phyloP scores from a whole-genome alignment of 2,888 invertebrate genomes.

The Drosophila macrothrix region DNA sequence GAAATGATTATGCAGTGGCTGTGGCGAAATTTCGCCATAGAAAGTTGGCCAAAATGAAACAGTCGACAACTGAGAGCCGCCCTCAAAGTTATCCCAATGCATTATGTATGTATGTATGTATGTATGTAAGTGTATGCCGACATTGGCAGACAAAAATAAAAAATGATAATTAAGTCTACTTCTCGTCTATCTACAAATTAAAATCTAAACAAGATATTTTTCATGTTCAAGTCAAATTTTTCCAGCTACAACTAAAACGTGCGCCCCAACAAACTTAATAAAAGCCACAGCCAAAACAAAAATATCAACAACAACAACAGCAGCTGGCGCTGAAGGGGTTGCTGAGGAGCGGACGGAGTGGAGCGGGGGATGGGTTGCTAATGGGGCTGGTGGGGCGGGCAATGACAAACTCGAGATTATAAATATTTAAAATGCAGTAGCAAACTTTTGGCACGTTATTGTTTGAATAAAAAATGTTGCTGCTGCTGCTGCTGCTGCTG shows the following conservation, averaged over 20 bases:
- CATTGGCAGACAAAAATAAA: slow-evolving; percentile 47
- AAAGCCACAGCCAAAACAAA: slow-evolving; percentile 5
- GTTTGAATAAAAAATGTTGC: slow-evolving; percentile 66
- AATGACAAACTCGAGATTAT: slow-evolving; percentile 68
- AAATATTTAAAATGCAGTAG: slow-evolving; percentile 83
- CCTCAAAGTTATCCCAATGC: slow-evolving; percentile 64
- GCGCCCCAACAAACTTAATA: slow-evolving; percentile 71
- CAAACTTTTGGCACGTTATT: slow-evolving; percentile 83
- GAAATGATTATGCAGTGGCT: slow-evolving; percentile 72
- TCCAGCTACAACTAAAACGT: slow-evolving; percentile 82
- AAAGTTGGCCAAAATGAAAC: slow-evolving; percentile 73
- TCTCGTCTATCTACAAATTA: slow-evolving; percentile 82
- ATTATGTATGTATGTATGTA: slow-evolving; percentile 60
- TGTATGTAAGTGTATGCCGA: slow-evolving; percentile 21
- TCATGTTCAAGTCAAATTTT: slow-evolving; percentile 77
- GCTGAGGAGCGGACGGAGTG: neutral
- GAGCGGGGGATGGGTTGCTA: neutral
- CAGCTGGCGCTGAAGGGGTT: neutral
- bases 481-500: slow-evolving; percentile 12
- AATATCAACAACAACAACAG: slow-evolving; percentile 9
- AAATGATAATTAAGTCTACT: slow-evolving; percentile 84
- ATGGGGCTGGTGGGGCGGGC: slow-evolving; percentile 32
- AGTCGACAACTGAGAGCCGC: slow-evolving; percentile 52
- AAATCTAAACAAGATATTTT: slow-evolving; percentile 84
- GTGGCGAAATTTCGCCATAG: slow-evolving; percentile 65